Base-by-base conservation (phyloP, 2,888 invertebrate genomes). In the Deilephila porcellus region DNA sequence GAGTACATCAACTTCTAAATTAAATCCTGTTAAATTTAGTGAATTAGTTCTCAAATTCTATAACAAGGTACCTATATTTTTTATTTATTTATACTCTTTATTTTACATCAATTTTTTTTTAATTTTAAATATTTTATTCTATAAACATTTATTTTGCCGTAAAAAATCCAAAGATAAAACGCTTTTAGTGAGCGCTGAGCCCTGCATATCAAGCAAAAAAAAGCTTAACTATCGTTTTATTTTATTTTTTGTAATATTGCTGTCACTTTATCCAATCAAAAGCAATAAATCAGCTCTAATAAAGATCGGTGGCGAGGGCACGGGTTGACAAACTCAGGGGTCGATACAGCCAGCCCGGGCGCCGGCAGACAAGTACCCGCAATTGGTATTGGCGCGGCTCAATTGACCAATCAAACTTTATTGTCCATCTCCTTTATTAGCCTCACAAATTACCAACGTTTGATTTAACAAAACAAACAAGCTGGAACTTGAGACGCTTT, bases 341-440 rank as follows among this genome's bases (percentile, higher is more conserved):
- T 20, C 45, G 45, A 45, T 45, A 45, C 45, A 45, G 14, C 45
- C 45, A 37, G 4, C 8, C 20, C 19, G 4, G 20, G 64, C 20
- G 45, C 45, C 20, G 37, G 19, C 19, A 34, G 45, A 64, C 64
- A 64, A 64, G 19, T 25, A 60, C 25, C 29, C 19, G 63, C 34
- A 63, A 64, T 64, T 37, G 64, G 37, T 45, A 64, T 37, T 20
- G 45, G 7, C 64, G 7, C 64, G 64, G 11, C 37, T 37, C 64
- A 34, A 76, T 77, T 73, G 76, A 80, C 77, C 59, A 53, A 76
- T 60, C 34, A 71, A 75, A 77, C 77, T 29, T 73, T 17, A 45
- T 72, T 70, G 60, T 67, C n/a, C 53, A 37, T 64, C 62, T 60
- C 32, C 20, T 60, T 45, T 64, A 64, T 64, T 64, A 20, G n/a